These are phyloP conservation scores for Gorilla gorilla DNA, from an alignment of 2,113 vertebrate species.

Conservation along the genomic window DNA sequence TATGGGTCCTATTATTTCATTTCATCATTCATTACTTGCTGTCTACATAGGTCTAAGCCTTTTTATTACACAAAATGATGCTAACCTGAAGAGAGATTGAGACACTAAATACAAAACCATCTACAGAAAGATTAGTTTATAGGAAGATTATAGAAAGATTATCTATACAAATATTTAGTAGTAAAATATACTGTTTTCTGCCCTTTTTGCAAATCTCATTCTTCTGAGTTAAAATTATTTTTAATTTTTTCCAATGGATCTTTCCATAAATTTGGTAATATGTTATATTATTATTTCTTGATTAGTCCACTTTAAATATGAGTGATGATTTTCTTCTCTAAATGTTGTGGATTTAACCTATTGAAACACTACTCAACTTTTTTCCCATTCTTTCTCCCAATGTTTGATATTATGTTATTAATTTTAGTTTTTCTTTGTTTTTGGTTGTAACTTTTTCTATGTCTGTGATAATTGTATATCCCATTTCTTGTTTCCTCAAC, in stretches of 20 bases:
- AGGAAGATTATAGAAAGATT: too few relatives aligned
- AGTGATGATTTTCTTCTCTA: background rate
- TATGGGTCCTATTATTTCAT: background rate
- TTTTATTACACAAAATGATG: background rate
- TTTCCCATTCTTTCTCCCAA: background rate
- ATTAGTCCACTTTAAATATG: conserved; percentile 1
- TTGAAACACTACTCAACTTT: conserved; percentile 30
- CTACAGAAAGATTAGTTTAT: background rate
- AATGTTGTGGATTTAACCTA: conserved; percentile 27
- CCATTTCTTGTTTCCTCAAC: background rate
- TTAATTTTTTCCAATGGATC: background rate
- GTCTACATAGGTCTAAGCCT: background rate
- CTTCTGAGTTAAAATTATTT: conserved; percentile 30
- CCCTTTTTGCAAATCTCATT: background rate
- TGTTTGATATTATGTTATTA: background rate
- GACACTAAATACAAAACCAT: background rate
- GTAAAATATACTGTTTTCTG: background rate
- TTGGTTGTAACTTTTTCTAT: background rate
- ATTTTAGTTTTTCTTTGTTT: conserved; percentile 38
- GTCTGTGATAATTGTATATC: background rate
- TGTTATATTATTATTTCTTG: background rate
- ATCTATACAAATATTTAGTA: background rate
- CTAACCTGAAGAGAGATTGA: background rate
- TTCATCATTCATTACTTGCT: background rate
- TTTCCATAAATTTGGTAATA: background rate